Percentiles rank a stretch among this genome's conserved stretches.
Evolutionary conservation across 2,113 vertebrate species (phyloP).

Genomic region (Camelus bactrianus): DNA sequence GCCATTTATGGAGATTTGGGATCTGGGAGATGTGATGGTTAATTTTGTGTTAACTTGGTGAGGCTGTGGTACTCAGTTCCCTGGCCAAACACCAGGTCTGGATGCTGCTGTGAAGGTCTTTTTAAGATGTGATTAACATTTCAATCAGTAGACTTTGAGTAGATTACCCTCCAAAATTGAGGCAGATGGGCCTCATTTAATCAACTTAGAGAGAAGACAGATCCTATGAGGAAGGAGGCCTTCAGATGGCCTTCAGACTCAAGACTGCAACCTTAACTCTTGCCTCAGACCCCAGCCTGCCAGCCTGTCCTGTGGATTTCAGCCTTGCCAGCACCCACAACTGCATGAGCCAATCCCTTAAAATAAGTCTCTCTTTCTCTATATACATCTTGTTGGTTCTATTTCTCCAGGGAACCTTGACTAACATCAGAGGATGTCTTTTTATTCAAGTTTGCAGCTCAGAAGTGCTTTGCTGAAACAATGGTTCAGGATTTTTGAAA

Average conservation of each 20-base stretch:
- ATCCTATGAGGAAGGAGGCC: neutral
- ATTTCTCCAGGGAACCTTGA: conserved; percentile 11
- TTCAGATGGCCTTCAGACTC: neutral
- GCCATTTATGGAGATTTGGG: neutral
- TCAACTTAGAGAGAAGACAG: neutral
- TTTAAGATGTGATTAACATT: neutral
- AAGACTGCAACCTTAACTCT: neutral
- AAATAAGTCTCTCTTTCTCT: neutral
- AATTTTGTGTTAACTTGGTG: neutral
- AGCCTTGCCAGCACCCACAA: neutral
- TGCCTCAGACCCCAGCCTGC: neutral
- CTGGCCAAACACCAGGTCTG: neutral
- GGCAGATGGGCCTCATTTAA: neutral
- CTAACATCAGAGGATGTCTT: neutral
- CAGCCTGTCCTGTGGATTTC: neutral
- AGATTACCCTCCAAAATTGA: neutral
- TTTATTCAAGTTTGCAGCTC: conserved; percentile 15
- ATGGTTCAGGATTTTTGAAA: neutral
- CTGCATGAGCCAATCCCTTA: neutral
- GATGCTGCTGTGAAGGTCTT: neutral
- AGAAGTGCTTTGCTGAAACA: conserved; percentile 55
- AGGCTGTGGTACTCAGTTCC: neutral
- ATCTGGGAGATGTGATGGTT: neutral
- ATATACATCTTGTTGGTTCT: neutral
- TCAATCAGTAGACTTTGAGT: neutral